Base-by-base conservation (phyloP, 2,888 invertebrate species). In the Gasteruption jaculator region DNA sequence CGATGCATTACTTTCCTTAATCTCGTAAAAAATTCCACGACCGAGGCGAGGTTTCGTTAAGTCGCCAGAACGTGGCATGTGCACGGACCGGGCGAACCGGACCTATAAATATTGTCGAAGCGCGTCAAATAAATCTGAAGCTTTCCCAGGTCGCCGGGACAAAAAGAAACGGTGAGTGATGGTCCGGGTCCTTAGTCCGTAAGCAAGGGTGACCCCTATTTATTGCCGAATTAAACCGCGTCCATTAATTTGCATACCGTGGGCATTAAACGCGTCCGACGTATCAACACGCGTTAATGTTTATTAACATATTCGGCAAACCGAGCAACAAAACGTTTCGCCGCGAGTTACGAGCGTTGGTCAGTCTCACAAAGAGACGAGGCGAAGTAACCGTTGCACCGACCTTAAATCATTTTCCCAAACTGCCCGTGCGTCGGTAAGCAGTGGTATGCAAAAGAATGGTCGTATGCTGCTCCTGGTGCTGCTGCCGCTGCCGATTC, bases 181-280 rank as follows among this genome's bases (percentile, higher is more conserved):
- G 60, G 61, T 43, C 60, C 56, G 56, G 61, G n/a, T n/a, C n/a
- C n/a, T n/a, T n/a, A 61, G 61, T 61, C 54, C 59, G 63, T 52
- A n/a, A 56, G 54, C 57, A 63, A 59, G 61, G 64, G 67, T 64
- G 61, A 68, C 66, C 68, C 62, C 67, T 68, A 69, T 70, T 70
- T 69, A 69, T 70, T 68, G 69, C 67, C 69, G 68, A 70, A 70
- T 70, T 69, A 70, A 70, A 70, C 60, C 68, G 67, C 67, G 65
- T 65, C 66, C 68, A 64, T 70, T 69, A 66, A 70, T 70, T 69
- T 68, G 61, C 69, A 69, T 66, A 61, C 60, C 58, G 50, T 56
- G 53, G 48, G 46, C 45, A 51, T 41, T 47, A 50, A 49, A 43
- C 53, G 48, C 38, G 48, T 43, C 45, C 45, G 42, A 51, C 38